Conservation (phyloP, 2,113 vertebrate genomes). For the Phylloscopus trochilus region DNA sequence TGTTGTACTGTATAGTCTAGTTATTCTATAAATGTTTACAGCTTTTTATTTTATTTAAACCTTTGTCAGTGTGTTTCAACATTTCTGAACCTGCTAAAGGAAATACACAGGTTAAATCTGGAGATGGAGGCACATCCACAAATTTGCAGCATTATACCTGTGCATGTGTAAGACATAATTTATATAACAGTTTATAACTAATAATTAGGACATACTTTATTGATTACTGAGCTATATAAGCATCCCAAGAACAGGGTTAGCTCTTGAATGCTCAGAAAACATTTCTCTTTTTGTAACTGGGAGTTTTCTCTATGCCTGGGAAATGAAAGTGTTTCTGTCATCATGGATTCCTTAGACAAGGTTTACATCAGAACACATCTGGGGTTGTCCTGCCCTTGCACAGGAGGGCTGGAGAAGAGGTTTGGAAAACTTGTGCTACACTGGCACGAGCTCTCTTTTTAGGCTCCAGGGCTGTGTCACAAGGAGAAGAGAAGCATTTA, state of each 20-base stretch:
- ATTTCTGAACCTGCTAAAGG: background rate
- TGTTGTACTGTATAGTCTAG: background rate
- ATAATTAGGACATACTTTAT: background rate
- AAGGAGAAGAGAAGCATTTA: background rate
- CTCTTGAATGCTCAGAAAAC: background rate
- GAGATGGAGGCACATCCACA: background rate
- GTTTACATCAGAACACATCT: background rate
- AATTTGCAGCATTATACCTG: background rate
- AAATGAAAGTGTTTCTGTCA: background rate
- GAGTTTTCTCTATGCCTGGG: background rate
- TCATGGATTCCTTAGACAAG: background rate
- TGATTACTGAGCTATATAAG: background rate
- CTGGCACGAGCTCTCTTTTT: rapidly evolving
- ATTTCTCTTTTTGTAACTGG: background rate
- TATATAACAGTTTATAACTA: too few relatives aligned
- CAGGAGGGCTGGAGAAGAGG: background rate
- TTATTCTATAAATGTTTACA: background rate
- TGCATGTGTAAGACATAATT: rapidly evolving
- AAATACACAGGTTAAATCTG: background rate
- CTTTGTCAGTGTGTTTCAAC: background rate
- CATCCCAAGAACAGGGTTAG: background rate
- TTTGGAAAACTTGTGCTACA: background rate
- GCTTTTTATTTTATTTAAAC: background rate
- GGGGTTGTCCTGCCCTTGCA: background rate
- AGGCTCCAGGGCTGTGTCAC: background rate